phyloP scores from a whole-genome alignment of 2,797 vertebrate species.

The Lateolabrax maculatus region DNA sequence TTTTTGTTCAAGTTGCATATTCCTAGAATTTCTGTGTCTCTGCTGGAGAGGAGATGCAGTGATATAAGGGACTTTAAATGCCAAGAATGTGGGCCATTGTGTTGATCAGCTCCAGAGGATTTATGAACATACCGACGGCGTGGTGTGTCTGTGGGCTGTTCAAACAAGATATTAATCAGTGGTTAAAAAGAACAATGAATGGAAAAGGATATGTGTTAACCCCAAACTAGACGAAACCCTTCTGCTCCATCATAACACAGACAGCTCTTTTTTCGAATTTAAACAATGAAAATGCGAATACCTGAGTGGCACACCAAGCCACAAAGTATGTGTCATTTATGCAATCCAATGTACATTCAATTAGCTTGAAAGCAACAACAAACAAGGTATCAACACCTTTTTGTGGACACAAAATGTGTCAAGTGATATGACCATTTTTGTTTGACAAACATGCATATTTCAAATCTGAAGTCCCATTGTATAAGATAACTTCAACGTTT shows the following conservation, averaged over 20 bases:
- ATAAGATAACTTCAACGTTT: not conserved
- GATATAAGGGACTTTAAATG: slow-evolving; percentile 81
- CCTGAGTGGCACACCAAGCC: slow-evolving; percentile 51
- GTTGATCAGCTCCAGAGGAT: slow-evolving; percentile 87
- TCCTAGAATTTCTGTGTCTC: slow-evolving; percentile 76
- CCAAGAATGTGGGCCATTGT: slow-evolving; percentile 88
- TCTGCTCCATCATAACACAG: slow-evolving; percentile 67
- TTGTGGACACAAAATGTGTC: not conserved
- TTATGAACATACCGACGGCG: slow-evolving; percentile 82
- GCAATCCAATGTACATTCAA: slow-evolving; percentile 9
- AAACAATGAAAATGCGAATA: slow-evolving; percentile 78
- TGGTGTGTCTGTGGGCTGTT: slow-evolving; percentile 86
- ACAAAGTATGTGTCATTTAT: slow-evolving; percentile 34
- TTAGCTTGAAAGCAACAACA: slow-evolving; percentile 3
- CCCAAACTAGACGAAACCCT: slow-evolving; percentile 72
- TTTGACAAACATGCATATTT: slow-evolving; percentile 3
- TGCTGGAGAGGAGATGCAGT: slow-evolving; percentile 71
- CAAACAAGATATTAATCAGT: slow-evolving; percentile 91
- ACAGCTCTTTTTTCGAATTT: slow-evolving; percentile 59
- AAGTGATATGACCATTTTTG: not conserved
- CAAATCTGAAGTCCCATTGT: not conserved
- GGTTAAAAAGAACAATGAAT: slow-evolving; percentile 87
- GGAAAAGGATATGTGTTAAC: slow-evolving; percentile 85
- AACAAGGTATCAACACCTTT: slow-evolving; percentile 7
- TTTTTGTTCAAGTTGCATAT: slow-evolving; percentile 71